phyloP scores from a whole-genome alignment of 2,797 vertebrate species.

The Siniperca obscura region DNA sequence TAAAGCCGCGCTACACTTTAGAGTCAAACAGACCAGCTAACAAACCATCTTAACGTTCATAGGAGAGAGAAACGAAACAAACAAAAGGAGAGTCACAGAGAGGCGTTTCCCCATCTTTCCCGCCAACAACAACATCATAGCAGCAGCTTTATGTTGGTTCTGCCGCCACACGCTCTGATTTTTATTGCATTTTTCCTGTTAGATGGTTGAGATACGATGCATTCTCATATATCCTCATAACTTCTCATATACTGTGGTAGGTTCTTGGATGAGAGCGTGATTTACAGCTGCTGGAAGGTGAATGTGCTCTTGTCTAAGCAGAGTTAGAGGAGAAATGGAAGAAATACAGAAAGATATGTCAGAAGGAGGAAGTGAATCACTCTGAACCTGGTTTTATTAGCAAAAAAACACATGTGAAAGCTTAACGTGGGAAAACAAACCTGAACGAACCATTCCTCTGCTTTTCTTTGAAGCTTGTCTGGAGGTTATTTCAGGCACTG shows the following conservation, averaged over 20 bases:
- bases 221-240: conserved; percentile 14
- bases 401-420: background rate
- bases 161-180: conserved; percentile 25
- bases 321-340: background rate
- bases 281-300: conserved; percentile 36
- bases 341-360: background rate
- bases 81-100: background rate
- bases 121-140: conserved; percentile 35
- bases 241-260: background rate
- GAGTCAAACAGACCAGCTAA: background rate
- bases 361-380: background rate
- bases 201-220: conserved; percentile 18
- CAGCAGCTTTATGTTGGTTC: conserved; percentile 27
- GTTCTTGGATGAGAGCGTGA: conserved; percentile 23
- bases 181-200: conserved; percentile 32
- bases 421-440: background rate
- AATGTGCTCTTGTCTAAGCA: conserved; percentile 2
- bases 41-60: background rate
- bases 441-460: background rate
- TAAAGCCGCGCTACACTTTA: background rate
- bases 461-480: background rate
- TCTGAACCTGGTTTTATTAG: conserved; percentile 6
- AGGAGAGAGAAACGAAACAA: conserved; percentile 3
- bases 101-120: background rate
- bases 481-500: background rate